These are phyloP conservation scores for Tangara arthus DNA, from an alignment of 2,797 vertebrate species.

Conservation along the genomic window DNA sequence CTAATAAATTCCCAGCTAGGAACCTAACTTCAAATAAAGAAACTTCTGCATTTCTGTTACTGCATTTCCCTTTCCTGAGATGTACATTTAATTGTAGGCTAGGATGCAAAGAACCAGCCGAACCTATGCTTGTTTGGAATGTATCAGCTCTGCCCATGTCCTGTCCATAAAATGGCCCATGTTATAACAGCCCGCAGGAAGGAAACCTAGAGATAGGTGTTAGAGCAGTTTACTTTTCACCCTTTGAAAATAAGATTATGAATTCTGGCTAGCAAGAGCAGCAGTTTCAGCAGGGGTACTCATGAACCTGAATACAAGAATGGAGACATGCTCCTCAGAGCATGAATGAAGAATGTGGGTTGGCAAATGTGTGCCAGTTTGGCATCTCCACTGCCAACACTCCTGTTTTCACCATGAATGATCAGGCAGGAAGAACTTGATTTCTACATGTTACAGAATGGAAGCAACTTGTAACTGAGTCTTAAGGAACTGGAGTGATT, in stretches of 20 bases:
- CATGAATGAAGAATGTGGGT: neutral
- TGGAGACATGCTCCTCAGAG: neutral
- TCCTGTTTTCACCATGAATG: neutral
- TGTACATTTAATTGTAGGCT: neutral
- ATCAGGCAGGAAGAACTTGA: neutral
- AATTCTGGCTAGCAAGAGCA: neutral
- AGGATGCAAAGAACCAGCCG: neutral
- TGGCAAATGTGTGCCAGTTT: neutral
- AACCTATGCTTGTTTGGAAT: neutral
- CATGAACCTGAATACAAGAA: neutral
- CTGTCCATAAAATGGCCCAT: neutral
- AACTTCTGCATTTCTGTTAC: neutral
- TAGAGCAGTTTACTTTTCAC: neutral
- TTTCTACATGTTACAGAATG: neutral
- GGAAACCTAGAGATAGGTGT: neutral
- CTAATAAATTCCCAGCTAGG: neutral
- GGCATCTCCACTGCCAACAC: neutral
- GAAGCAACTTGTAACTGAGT: neutral
- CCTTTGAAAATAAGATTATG: neutral
- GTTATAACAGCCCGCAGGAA: neutral
- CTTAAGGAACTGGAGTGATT: neutral
- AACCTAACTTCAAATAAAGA: slow-evolving; percentile 6
- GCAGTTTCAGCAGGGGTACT: neutral
- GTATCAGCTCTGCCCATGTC: neutral
- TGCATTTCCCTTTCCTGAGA: neutral